Base-by-base conservation (phyloP, 2,888 invertebrate genomes). In the Malthinus seriepunctatus region DNA sequence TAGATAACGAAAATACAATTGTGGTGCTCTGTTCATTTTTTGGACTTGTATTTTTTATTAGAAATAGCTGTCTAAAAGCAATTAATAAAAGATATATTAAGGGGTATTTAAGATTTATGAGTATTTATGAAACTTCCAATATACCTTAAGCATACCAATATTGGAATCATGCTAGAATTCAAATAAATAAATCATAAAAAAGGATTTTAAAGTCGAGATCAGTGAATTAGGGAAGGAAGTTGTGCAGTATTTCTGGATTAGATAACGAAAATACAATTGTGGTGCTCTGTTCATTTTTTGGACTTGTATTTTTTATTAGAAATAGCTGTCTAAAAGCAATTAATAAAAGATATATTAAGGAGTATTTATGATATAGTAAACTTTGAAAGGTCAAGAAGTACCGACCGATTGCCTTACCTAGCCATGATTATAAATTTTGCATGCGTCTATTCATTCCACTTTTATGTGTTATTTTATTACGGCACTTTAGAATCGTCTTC, bases 361-460 rank as follows among this genome's bases (percentile, higher is more conserved):
- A 60, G 66, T 66, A 64, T 66, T 66, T 68, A 68, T 58, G 66
- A 68, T 68, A 67, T 56, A 63, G 63, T 65, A 64, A 67, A 65
- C 54, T 60, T 53, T 50, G 51, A 52, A 56, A 64, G 63, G 62
- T 64, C 66, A 64, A 66, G 66, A 63, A 60, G 65, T 63, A 58
- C 62, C 63, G 57, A 63, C 56, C 48, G 57, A 64, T 60, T 59
- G 56, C 56, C 57, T 61, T 63, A 56, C 59, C 60, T 57, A 60
- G 53, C 62, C 50, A 60, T 55, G 62, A 61, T 60, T 59, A 59
- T 63, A 63, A 64, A 64, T 64, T 63, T 63, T 56, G 56, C 55
- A 62, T 59, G 57, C 62, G 60, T 57, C 54, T 56, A 60, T 61
- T 60, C 60, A 63, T 62, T 64, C 59, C 50, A 51, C 53, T 62